Conservation (phyloP, 92 coral and sea anemone species). For the Palythoa grandiflora region DNA sequence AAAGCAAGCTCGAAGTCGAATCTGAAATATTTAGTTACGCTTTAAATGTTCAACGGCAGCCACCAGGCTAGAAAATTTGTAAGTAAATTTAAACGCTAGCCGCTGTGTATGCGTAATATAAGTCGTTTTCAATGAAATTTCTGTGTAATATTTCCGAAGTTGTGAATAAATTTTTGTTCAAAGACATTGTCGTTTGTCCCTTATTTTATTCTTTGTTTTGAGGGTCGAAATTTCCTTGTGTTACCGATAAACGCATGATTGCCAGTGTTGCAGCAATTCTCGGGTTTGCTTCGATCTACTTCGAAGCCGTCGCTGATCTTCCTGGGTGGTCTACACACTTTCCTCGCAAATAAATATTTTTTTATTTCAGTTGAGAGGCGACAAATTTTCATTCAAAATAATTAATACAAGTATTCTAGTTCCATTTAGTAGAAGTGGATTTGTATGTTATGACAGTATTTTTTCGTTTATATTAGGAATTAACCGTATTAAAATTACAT, state of each 20-base stretch:
- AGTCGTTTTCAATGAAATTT: conserved; percentile 39
- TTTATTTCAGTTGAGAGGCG: conserved; percentile 5
- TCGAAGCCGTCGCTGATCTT: neutral
- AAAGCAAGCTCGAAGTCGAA: conserved; percentile 18
- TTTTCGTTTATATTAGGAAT: conserved; percentile 21
- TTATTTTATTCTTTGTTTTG: conserved; percentile 28
- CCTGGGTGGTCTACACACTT: conserved; percentile 30
- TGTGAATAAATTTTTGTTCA: conserved; percentile 41
- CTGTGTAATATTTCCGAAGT: conserved; percentile 32
- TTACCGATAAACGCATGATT: conserved; percentile 28
- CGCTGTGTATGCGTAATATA: neutral
- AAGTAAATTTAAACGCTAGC: conserved; percentile 22
- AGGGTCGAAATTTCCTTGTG: conserved; percentile 28
- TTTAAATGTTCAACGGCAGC: conserved; percentile 1
- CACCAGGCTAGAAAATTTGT: conserved; percentile 26
- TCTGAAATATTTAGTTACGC: conserved; percentile 37
- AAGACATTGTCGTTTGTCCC: conserved; percentile 34
- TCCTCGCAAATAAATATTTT: conserved; percentile 27
- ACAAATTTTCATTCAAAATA: conserved; percentile 41
- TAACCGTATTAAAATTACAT: conserved; percentile 29
- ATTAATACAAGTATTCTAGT: conserved; percentile 34
- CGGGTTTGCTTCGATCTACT: conserved; percentile 27
- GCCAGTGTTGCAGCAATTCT: conserved; percentile 20
- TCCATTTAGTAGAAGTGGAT: conserved; percentile 40
- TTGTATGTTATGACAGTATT: conserved; percentile 33